Evolutionary conservation across 2,797 vertebrate genomes (phyloP), one percentile per base, ranked within the genome.

Genomic region (Acanthurus tractus): DNA sequence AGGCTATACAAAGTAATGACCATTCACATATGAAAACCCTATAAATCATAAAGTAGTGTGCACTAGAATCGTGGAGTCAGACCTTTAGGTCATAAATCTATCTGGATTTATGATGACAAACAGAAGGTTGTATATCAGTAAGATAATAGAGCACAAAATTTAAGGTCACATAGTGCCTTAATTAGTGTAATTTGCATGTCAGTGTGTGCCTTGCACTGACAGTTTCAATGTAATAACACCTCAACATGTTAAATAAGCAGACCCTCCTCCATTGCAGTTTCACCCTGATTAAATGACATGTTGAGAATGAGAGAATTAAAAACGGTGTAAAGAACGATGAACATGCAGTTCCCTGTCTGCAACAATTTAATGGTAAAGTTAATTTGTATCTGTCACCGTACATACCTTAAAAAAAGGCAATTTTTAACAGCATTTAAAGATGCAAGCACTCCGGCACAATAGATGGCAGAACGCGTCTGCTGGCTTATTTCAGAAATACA

Each of bases 391-490:
- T 11, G 40, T 34, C 25, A 8, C 1, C 25, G 10, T 7, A 2
- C 5, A 15, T 38, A 49, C 11, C 42, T 29, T 3, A 29, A 57
- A 3, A 8, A 18, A 50, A n/a, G 2, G 8, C 6, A 40, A 40
- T 40, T 40, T 40, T 40, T 40, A 10, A 40, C 8, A 0, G 2
- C 6, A 4, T 17, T 25, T 15, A 4, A 13, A 18, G 3, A 2
- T 6, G 8, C 0, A 0, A 6, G 0, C 0, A 14, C 54, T 74
- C 83, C 87, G 0, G 44, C 1, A 3, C 92, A 23, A 25, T 8
- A 92, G 89, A 4, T 57, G 89, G 87, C 83, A 14, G 63, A 29
- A 17, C 38, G 2, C 4, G 0, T 0, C 0, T 3, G n/a, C 8
- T 7, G 0, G 2, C 8, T 15, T 42, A 6, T 8, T 1, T 11